Evolutionary conservation across 2,113 vertebrate species (phyloP).

Genomic region (Thunnus thynnus): DNA sequence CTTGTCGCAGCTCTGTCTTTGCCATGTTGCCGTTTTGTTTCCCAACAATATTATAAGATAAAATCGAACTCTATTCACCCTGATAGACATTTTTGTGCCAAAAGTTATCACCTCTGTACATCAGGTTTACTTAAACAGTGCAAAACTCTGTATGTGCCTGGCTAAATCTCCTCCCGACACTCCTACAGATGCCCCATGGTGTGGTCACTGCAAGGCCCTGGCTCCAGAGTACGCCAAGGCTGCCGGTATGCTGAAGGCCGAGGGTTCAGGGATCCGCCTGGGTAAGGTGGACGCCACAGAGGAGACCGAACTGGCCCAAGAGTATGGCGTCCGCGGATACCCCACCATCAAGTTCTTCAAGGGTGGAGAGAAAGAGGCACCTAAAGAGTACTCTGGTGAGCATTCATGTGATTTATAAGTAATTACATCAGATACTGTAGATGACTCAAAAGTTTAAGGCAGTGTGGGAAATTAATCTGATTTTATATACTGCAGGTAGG

Average conservation of each 20-base stretch:
- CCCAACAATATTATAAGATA: not conserved
- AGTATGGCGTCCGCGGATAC: slow-evolving; percentile 93
- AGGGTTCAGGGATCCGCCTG: slow-evolving; percentile 91
- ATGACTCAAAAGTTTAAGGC: not conserved
- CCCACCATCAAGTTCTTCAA: slow-evolving; percentile 99
- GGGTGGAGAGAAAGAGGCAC: slow-evolving; percentile 90
- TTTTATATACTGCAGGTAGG: not conserved
- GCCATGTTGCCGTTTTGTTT: not conserved
- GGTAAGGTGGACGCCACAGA: slow-evolving; percentile 97
- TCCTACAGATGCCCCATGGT: slow-evolving; percentile 95
- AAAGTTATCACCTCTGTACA: not conserved
- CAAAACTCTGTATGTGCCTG: not conserved
- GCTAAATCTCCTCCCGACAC: not conserved
- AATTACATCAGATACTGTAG: not conserved
- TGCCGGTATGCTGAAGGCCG: slow-evolving; percentile 89
- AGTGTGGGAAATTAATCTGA: not conserved
- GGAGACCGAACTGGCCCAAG: slow-evolving; percentile 94
- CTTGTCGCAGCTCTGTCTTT: too few relatives aligned
- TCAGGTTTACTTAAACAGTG: not conserved
- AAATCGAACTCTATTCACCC: too few relatives aligned
- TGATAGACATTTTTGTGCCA: not conserved
- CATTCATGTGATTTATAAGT: not conserved
- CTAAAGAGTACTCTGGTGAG: slow-evolving; percentile 95
- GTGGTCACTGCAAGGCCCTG: slow-evolving; percentile 97
- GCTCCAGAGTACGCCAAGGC: slow-evolving; percentile 96